Evolutionary conservation across 2,797 vertebrate species (phyloP), one percentile per base, ranked within the genome.

Genomic region (Siniperca scherzeri): DNA sequence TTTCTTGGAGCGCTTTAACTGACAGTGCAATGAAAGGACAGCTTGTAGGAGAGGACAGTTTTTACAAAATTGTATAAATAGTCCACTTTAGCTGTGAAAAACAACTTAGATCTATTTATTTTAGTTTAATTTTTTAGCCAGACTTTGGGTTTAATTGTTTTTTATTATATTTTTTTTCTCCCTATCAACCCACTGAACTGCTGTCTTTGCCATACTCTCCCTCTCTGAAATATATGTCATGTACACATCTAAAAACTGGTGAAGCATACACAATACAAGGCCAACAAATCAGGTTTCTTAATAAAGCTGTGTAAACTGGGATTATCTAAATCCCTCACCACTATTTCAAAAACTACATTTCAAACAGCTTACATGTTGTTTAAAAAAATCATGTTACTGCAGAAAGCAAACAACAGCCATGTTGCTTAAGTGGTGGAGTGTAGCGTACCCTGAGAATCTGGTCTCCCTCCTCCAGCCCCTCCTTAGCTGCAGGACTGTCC

Each of bases 391-490:
- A n/a, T 13, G 21, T 60, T 9, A 48, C 9, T 19, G 25, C 13
- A 70, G 22, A 65, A 22, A 72, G 21, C 3, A 56, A 81, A 80
- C 57, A 78, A 27, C 3, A 55, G 13, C 6, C 1, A 5, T 61
- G 16, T 38, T 44, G 60, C 9, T 66, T 19, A 71, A 69, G 36
- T 52, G 40, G 69, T 66, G 2, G 33, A 70, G 38, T 48, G 68
- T 6, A 68, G 22, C 73, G 2, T 96, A 99, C 98, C 97, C 98
- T 97, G 96, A 99, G 98, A 94, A 99, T 99, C 91, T 99, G 98
- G 92, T 99, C 98, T 53, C 98, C 98, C 93, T 99, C 98, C 85
- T 99, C 98, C 83, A 99, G 94, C 68, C 98, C 98, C 95, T 99
- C 98, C 93, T 98, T 98, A 4, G 98, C 98, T 52, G 98, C 98